A percentile compares a stretch with the other conserved stretches of the same genome.
phyloP scores from a whole-genome alignment of 1,140 invertebrate genomes.

The Aphaenogaster ashmeadi region DNA sequence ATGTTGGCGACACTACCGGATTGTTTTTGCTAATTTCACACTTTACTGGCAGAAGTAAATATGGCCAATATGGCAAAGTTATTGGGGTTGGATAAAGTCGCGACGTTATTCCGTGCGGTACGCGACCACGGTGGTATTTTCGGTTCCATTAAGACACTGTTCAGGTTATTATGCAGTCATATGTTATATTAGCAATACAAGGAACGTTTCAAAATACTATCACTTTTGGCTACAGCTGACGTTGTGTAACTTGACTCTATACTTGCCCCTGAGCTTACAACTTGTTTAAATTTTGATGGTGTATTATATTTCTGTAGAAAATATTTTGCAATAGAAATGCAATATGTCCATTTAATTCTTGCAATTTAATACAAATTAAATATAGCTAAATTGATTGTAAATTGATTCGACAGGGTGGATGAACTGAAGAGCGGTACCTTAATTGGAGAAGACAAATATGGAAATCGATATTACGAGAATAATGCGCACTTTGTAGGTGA shows the following conservation, averaged over 20 bases:
- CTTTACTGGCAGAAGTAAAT: not conserved
- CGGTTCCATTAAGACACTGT: conserved; percentile 91
- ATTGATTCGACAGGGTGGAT: conserved; percentile 91
- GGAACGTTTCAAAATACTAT: conserved; percentile 26
- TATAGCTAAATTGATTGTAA: conserved; percentile 57
- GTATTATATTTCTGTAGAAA: conserved; percentile 53
- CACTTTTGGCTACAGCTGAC: conserved; percentile 27
- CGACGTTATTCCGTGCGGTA: conserved; percentile 90
- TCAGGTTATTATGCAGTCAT: conserved; percentile 89
- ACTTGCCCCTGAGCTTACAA: conserved; percentile 32
- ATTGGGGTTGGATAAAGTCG: conserved; percentile 92
- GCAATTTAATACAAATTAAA: not conserved
- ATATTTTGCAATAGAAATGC: conserved; percentile 60
- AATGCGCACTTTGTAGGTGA: conserved; percentile 94
- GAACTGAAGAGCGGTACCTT: conserved; percentile 94
- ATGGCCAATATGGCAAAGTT: conserved; percentile 88
- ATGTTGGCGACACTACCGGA: conserved; percentile 3
- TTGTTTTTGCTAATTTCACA: not conserved
- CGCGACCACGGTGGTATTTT: conserved; percentile 93
- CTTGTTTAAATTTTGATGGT: conserved; percentile 38
- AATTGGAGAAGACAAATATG: conserved; percentile 98
- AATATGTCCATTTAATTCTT: conserved; percentile 45
- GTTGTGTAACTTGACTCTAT: conserved; percentile 81
- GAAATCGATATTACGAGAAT: conserved; percentile 99
- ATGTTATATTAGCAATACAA: conserved; percentile 27